Evolutionary conservation across 2,113 vertebrate species (phyloP).

Genomic region (Mesoclemmys tuberculata): DNA sequence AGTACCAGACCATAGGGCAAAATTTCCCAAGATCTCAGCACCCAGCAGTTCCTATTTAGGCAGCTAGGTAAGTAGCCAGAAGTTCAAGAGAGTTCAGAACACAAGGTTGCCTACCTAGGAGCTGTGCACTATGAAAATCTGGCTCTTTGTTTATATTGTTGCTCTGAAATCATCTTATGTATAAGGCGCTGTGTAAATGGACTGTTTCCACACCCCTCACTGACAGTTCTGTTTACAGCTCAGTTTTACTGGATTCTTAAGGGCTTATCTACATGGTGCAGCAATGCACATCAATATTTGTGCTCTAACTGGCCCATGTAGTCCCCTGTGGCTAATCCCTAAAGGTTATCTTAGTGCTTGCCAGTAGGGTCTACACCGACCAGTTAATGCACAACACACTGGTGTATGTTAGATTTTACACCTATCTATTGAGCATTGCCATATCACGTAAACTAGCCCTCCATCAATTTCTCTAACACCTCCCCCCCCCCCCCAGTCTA

Average conservation of each 20-base stretch:
- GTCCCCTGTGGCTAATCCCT: background rate
- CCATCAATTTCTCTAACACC: background rate
- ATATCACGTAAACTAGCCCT: background rate
- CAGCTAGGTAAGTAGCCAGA: background rate
- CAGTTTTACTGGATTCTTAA: background rate
- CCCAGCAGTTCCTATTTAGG: background rate
- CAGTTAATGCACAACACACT: background rate
- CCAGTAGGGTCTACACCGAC: background rate
- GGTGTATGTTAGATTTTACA: background rate
- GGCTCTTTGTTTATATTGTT: background rate
- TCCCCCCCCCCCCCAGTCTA: background rate
- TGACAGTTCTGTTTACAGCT: background rate
- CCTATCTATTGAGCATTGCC: background rate
- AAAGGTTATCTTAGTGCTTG: background rate
- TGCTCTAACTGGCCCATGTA: background rate
- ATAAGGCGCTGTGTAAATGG: background rate
- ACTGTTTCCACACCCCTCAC: background rate
- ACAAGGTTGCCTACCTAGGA: background rate
- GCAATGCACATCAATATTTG: background rate
- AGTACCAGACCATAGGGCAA: background rate
- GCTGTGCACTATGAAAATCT: background rate
- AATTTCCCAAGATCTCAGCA: background rate
- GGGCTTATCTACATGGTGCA: background rate
- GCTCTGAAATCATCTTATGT: background rate
- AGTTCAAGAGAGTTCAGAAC: background rate